phyloP scores from a whole-genome alignment of 2,888 invertebrate species.

The Andrena flavipes region DNA sequence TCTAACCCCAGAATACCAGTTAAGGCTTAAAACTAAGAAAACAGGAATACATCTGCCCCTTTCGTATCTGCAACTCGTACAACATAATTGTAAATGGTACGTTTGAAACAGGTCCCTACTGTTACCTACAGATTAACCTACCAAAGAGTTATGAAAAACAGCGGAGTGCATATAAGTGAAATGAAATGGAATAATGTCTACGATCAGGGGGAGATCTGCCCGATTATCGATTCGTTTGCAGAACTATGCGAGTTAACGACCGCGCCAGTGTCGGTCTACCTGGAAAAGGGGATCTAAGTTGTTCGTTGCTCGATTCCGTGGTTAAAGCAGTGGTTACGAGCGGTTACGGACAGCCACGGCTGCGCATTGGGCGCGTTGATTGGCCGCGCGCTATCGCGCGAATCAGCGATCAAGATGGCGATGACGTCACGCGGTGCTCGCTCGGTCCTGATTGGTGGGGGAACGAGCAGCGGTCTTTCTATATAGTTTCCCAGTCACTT shows the following conservation, averaged over 20 bases:
- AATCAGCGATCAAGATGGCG: slow-evolving; percentile 78
- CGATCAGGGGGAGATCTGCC: slow-evolving; percentile 1
- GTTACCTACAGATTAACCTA: too few relatives aligned
- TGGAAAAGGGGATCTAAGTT: slow-evolving; percentile 72
- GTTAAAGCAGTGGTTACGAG: slow-evolving; percentile 40
- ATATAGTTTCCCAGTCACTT: slow-evolving; percentile 82
- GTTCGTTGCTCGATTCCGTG: slow-evolving; percentile 67
- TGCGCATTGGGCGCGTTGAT: slow-evolving; percentile 57
- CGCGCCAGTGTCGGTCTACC: slow-evolving; percentile 54
- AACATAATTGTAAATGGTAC: too few relatives aligned
- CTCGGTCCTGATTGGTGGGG: slow-evolving; percentile 59
- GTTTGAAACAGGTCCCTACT: too few relatives aligned
- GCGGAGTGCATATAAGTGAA: too few relatives aligned
- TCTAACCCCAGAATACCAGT: too few relatives aligned
- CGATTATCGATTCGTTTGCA: slow-evolving; percentile 16
- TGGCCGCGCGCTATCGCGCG: slow-evolving; percentile 73
- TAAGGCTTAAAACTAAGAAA: too few relatives aligned
- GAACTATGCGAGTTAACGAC: slow-evolving; percentile 59
- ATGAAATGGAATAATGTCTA: not conserved
- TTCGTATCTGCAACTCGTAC: too few relatives aligned
- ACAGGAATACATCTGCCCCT: too few relatives aligned
- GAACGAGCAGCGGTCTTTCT: slow-evolving; percentile 68
- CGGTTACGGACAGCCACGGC: slow-evolving; percentile 30
- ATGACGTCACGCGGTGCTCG: slow-evolving; percentile 77
- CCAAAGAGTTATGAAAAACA: too few relatives aligned